Base-by-base conservation (phyloP, 2,888 invertebrate species). In the Euclidia mi region DNA sequence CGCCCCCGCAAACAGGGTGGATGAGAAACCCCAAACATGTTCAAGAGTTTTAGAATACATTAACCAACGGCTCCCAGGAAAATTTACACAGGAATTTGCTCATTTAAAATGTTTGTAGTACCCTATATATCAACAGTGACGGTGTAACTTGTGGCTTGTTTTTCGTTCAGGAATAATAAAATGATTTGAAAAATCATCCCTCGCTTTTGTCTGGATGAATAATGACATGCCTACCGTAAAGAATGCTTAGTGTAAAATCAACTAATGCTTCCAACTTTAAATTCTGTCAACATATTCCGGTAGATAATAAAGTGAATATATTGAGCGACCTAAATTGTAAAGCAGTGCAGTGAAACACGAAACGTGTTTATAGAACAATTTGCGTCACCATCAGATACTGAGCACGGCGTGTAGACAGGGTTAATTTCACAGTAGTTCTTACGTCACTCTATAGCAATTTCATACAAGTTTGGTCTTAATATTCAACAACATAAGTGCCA, bases 381-480 rank as follows among this genome's bases (percentile, higher is more conserved):
- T 65, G 41, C 79, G 76, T 77, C 79, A 83, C 71, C 71, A 76
- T 76, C 71, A 71, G 69, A 78, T 78, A 80, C 73, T 75, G 70
- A 71, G 71, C 75, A 71, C 75, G 57, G 45, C 17, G 12, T 59
- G 66, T 66, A 78, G 68, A 78, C 77, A 62, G 78, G 76, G 82
- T 84, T 83, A 84, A 84, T 82, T 87, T 80, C 78, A 82, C 78
- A 78, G 72, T 77, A 79, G 72, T 79, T 73, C 67, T 71, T 71
- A 76, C 78, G 65, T 81, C 81, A 85, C 81, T 79, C 79, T 78
- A 64, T 48, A 48, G 48, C 17, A 12, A 35, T 47, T 79, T 68
- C 78, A 85, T 75, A 61, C 82, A 65, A 87, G 65, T 84, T 63
- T 79, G 68, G 73, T 61, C 83, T 69, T 70, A 85, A 78, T 47